Base-by-base conservation (phyloP, 2,888 invertebrate genomes). In the Leptinotarsa rubiginosa region DNA sequence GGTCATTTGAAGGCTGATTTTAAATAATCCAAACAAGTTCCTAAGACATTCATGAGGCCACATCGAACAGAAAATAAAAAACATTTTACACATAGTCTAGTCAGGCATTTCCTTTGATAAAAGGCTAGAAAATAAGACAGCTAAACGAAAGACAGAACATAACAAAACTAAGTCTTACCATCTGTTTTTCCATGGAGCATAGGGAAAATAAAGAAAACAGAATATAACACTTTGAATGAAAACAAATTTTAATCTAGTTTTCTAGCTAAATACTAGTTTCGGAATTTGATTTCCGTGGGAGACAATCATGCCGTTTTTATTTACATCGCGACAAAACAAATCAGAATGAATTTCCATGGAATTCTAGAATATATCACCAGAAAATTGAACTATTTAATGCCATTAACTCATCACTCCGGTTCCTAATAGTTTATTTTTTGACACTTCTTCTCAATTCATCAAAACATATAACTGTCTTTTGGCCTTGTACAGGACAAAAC, bases 161-260 rank as follows among this genome's bases (percentile, higher is more conserved):
- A 79, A 82, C 72, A 72, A 86, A 87, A 84, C 85, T 86, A 87
- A 87, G 87, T 84, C 89, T 89, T 89, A 89, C 89, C 89, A 87
- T 89, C 89, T 88, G 86, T 80, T 82, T 80, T 84, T 87, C 87
- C 87, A 87, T 85, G 87, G 86, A 86, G 88, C 87, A 87, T 85
- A 85, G 85, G 83, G 86, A 85, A 81, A 79, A 74, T 62, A 77
- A 72, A 80, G 80, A 80, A 77, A 84, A 84, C 83, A 78, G 82
- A 81, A 81, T 77, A 80, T 81, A 81, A 79, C 78, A 79, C 78
- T 82, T 81, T 80, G 79, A 78, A 68, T 31, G 25, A 66, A 50
- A 66, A 65, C 52, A 47, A 52, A 52, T 25, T 15, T 62, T 54
- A 41, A 10, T 62, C 41, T 62, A 41, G 16, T 31, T 12, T 2